Conservation (phyloP, 2,888 invertebrate species). For the Petrolisthes cinctipes region DNA sequence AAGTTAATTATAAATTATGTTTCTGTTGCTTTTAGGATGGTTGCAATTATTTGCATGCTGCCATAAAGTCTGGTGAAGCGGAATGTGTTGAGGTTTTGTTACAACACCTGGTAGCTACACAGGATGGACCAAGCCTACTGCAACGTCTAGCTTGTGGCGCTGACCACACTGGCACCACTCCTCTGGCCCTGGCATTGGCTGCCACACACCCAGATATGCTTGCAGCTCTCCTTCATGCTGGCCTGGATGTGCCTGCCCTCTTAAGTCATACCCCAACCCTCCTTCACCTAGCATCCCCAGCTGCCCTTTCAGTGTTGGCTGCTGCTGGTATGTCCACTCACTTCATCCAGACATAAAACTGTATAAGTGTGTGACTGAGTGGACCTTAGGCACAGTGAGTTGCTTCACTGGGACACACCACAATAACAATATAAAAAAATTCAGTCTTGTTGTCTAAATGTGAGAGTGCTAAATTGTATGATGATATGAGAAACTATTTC, state of each 20-base stretch:
- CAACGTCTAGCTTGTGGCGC: slow-evolving; percentile 54
- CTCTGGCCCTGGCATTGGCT: slow-evolving; percentile 48
- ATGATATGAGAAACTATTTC: too few relatives aligned
- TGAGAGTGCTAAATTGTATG: too few relatives aligned
- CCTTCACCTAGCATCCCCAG: slow-evolving; percentile 48
- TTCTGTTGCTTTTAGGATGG: slow-evolving; percentile 47
- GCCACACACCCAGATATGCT: slow-evolving; percentile 39
- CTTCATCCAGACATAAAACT: background rate
- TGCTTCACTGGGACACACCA: too few relatives aligned
- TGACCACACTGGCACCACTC: slow-evolving; percentile 54
- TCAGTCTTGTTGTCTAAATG: too few relatives aligned
- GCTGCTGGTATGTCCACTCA: slow-evolving; percentile 32
- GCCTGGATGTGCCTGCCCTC: slow-evolving; percentile 53
- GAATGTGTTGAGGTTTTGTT: slow-evolving; percentile 58
- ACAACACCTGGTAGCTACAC: slow-evolving; percentile 52
- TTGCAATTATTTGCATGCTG: slow-evolving; percentile 63
- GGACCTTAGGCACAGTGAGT: too few relatives aligned
- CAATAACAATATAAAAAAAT: too few relatives aligned
- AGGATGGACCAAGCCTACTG: slow-evolving; percentile 43
- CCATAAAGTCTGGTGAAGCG: slow-evolving; percentile 59
- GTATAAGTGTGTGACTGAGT: too few relatives aligned
- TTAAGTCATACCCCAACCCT: slow-evolving; percentile 49
- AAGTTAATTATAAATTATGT: background rate
- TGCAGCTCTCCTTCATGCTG: slow-evolving; percentile 47
- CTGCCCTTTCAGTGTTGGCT: slow-evolving; percentile 39